Evolutionary conservation across 2,888 invertebrate genomes (phyloP).

Genomic region (Brachynemurus nebulosus): DNA sequence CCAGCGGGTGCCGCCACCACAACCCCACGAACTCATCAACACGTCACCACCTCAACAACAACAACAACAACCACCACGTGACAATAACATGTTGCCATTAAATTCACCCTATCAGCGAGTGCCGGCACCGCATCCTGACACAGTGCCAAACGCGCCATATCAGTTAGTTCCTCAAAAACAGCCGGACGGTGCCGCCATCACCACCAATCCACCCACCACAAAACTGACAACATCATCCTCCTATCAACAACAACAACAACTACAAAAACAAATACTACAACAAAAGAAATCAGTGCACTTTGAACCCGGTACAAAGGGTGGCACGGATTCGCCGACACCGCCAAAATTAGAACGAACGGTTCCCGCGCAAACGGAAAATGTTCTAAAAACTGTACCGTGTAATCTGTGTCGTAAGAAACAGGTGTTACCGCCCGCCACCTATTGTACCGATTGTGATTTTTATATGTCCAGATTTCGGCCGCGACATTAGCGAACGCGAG

Average conservation of each 20-base stretch:
- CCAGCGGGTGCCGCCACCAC: constrained; percentile 12
- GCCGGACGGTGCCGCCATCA: constrained; percentile 25
- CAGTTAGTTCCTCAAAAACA: constrained; percentile 22
- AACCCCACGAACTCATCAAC: constrained; percentile 9
- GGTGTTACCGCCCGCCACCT: constrained; percentile 61
- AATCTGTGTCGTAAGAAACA: constrained; percentile 78
- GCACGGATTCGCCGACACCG: constrained; percentile 38
- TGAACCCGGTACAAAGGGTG: constrained; percentile 57
- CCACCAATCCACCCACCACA: constrained; percentile 31
- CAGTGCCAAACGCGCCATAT: constrained; percentile 17
- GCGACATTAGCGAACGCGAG: constrained; percentile 17
- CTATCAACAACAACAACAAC: constrained; percentile 29
- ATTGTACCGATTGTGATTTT: constrained; percentile 84
- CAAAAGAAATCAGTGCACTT: constrained; percentile 59
- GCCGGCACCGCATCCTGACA: constrained; percentile 11
- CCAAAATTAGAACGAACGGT: constrained; percentile 27
- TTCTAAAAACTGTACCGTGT: constrained; percentile 52
- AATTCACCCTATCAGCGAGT: constrained; percentile 19
- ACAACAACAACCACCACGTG: too few species aligned
- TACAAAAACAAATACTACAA: constrained; percentile 29
- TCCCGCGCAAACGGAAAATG: constrained; percentile 28
- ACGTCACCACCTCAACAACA: too few species aligned
- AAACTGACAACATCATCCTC: constrained; percentile 48
- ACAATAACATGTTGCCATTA: too few species aligned
- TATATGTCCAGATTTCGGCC: constrained; percentile 79